Percentiles rank a stretch among this genome's conserved stretches.
Conservation (phyloP, 2,888 invertebrate genomes). For the Drymonia ruficornis region DNA sequence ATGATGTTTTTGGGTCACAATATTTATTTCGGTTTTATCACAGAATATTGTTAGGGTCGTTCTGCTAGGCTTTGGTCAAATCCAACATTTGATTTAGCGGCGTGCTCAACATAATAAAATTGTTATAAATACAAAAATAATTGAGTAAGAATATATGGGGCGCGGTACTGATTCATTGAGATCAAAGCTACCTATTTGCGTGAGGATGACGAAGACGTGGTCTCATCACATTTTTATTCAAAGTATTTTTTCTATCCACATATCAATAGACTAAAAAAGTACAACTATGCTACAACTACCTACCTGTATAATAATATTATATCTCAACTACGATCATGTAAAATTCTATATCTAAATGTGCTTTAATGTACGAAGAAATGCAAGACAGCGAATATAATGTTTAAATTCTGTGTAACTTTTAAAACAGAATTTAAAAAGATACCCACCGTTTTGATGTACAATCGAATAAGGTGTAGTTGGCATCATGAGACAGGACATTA, state of each 20-base stretch:
- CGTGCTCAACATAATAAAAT: background rate
- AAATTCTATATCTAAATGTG: conserved; percentile 52
- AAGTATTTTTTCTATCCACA: conserved; percentile 23
- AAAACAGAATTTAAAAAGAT: conserved; percentile 10
- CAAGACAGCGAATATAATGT: conserved; percentile 18
- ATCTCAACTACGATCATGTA: conserved; percentile 54
- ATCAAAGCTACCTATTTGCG: conserved; percentile 39
- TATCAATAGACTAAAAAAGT: conserved; percentile 31
- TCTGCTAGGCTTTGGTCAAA: background rate
- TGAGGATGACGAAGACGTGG: conserved; percentile 13
- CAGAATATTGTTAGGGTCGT: background rate
- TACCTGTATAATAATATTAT: conserved; percentile 42
- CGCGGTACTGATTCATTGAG: conserved; percentile 24
- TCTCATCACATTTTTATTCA: conserved; percentile 9
- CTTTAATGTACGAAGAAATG: conserved; percentile 36
- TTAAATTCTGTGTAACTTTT: conserved; percentile 7
- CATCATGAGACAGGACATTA: conserved; percentile 49
- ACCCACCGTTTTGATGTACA: conserved; percentile 17
- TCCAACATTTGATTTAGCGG: background rate
- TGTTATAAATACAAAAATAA: no score
- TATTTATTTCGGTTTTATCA: background rate
- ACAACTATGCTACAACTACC: conserved; percentile 43
- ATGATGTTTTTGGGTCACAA: background rate
- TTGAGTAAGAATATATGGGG: no score
- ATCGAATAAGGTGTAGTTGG: conserved; percentile 44